Evolutionary conservation across 1,140 invertebrate genomes (phyloP), one percentile per base, ranked within the genome.

Genomic region (Geopemphigus sp.): DNA sequence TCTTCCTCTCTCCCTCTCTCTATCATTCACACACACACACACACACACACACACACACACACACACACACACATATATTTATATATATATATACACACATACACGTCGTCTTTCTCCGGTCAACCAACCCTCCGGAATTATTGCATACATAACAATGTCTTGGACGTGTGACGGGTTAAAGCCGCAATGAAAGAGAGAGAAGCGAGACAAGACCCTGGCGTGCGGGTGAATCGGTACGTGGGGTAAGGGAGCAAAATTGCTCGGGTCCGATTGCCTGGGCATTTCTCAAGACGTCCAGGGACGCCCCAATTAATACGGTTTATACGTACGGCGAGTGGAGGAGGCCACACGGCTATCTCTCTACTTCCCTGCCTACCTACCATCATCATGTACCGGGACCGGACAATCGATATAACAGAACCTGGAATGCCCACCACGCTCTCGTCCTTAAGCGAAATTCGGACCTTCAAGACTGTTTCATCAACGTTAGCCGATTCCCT

Each of bases 261-360:
- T 76, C 73, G 74, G 74, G 74, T 78, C 74, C 74, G 74, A 78
- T 78, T 78, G 74, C 74, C 74, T 78, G 74, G 57, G 74, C 74
- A 78, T 78, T 78, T 78, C 74, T 78, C 74, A 78, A 78, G 74
- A 78, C 74, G 74, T 78, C 74, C 74, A 63, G 74, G 74, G 74
- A 78, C 74, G 74, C 57, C 74, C 74, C 74, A 78, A 78, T 78
- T 78, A 78, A 78, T 78, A 78, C 74, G 57, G 57, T 61, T 63
- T 26, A 5, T 29, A 76, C 39, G 14, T 15, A 5, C 22, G 56
- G 22, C 17, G 57, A 6, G 57, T 0, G 57, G 74, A n/a, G 54
- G 19, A 39, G 32, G 5, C n/a, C 56, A 76, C 73, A 59, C 56
- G 73, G 57, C 73, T 61, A 74, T 74, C 73, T 76, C 29, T 57